Evolutionary conservation across 2,797 vertebrate genomes (phyloP), one percentile per base, ranked within the genome.

Genomic region (Urophycis tenuis): DNA sequence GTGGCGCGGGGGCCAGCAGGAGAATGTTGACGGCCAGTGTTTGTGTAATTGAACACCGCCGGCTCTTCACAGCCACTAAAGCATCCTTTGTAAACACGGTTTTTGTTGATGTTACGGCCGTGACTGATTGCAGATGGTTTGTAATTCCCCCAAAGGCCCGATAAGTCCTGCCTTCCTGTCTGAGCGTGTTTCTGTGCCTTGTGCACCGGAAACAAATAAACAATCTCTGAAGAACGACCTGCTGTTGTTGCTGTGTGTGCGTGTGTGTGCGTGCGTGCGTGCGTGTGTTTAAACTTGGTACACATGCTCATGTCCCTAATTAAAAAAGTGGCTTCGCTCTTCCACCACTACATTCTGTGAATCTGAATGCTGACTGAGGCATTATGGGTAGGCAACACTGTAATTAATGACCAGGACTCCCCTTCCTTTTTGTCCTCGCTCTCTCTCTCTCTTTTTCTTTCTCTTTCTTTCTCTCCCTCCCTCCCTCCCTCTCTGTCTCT

Each of bases 361-460:
- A 81, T 81, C 77, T 85, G 81, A 80, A 77, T 79, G 84, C 80
- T 86, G 83, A 85, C 84, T 80, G 77, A 72, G 70, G 76, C 83
- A 84, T 89, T 88, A 78, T 87, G 86, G 77, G 80, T 80, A 73
- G 76, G 77, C 39, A 15, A 41, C 71, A 80, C 79, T 85, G 77
- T 88, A 90, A 89, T 90, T 88, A 91, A 86, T 87, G 84, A 71
- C 77, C 60, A 12, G 1, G 31, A 41, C 72, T 72, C 77, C 73
- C 79, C 76, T 22, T 53, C 75, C 60, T 60, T 39, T 4, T 31
- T 71, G 69, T 15, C 49, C 49, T 64, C 33, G 3, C 33, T 34
- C 3, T 34, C 33, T 34, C 33, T 34, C 3, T 34, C 33, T 34
- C 33, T 34, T 3, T 34, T 7, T 34, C 33, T 34, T 3, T 34